phyloP scores from a whole-genome alignment of 2,113 vertebrate genomes.

The Gambusia affinis region DNA sequence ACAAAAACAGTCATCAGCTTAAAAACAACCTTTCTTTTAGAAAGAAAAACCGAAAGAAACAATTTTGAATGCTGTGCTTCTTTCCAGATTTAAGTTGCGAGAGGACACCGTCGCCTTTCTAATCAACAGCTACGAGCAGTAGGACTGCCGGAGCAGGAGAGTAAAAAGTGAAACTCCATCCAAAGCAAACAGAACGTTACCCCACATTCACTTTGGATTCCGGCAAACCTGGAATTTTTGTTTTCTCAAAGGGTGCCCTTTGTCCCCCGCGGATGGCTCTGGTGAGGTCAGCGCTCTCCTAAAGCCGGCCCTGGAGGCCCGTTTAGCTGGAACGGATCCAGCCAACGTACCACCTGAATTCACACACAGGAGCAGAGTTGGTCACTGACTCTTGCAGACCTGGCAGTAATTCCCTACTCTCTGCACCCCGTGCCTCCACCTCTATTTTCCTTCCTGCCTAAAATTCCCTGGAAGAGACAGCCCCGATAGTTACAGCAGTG shows the following conservation, averaged over 20 bases:
- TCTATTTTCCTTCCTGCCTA: constrained; percentile 41
- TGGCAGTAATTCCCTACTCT: constrained; percentile 12
- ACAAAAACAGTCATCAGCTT: constrained; percentile 19
- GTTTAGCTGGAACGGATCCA: constrained; percentile 49
- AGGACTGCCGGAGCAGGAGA: constrained; percentile 11
- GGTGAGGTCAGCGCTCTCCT: constrained; percentile 31
- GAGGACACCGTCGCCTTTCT: constrained; percentile 16
- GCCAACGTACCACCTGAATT: constrained; percentile 34
- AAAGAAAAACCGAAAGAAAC: constrained; percentile 5
- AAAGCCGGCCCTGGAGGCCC: constrained; percentile 37
- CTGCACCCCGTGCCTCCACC: constrained; percentile 14
- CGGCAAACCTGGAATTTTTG: constrained; percentile 48
- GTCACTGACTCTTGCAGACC: constrained; percentile 28
- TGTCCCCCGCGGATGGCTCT: constrained; percentile 58
- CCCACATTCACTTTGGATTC: constrained; percentile 53
- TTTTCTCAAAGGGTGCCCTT: constrained; percentile 63
- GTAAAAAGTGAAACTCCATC: constrained; percentile 60
- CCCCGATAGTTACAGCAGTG: constrained; percentile 6
- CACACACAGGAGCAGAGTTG: constrained; percentile 23
- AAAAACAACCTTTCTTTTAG: constrained; percentile 66
- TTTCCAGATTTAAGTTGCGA: constrained; percentile 26
- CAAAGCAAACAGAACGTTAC: constrained; percentile 66
- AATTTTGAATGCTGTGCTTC: constrained; percentile 18
- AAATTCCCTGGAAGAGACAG: constrained; percentile 16
- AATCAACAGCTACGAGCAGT: constrained; percentile 15